Percentiles rank a stretch among this genome's conserved stretches.
Evolutionary conservation across 2,797 vertebrate species (phyloP).

Genomic region (Phylloscopus collybita): DNA sequence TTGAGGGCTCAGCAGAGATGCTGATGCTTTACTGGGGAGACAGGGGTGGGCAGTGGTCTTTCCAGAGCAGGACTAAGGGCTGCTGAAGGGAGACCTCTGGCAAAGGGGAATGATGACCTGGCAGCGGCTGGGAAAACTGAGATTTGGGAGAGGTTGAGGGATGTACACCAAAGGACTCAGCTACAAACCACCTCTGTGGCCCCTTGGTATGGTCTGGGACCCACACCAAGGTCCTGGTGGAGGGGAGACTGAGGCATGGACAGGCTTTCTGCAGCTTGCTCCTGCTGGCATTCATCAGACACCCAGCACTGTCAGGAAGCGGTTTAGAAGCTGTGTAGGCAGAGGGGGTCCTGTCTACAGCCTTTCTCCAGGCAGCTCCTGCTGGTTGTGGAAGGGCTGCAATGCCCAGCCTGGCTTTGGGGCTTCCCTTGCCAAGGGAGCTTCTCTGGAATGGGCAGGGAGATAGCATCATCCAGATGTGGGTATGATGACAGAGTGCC

Average conservation of each 20-base stretch:
- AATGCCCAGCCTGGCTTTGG: neutral
- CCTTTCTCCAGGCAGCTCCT: neutral
- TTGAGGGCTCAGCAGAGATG: neutral
- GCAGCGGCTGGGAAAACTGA: neutral
- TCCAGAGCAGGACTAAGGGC: neutral
- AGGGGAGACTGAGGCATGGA: neutral
- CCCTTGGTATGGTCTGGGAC: accelerated
- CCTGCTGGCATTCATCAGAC: neutral
- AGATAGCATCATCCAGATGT: neutral
- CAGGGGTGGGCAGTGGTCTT: neutral
- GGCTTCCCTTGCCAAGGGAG: neutral
- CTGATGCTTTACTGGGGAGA: neutral
- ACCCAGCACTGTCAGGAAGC: neutral
- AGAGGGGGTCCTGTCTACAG: neutral
- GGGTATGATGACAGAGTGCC: neutral
- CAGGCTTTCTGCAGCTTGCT: neutral
- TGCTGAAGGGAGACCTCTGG: neutral
- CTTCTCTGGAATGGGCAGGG: neutral
- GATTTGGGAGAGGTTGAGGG: neutral
- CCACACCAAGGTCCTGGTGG: neutral
- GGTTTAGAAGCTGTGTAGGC: neutral
- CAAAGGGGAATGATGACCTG: neutral
- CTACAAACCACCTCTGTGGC: neutral
- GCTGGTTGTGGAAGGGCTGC: neutral
- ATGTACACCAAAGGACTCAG: neutral